Percentiles rank a stretch among this genome's conserved stretches.
Conservation (phyloP, 2,113 vertebrate species). For the Agelaius tricolor region DNA sequence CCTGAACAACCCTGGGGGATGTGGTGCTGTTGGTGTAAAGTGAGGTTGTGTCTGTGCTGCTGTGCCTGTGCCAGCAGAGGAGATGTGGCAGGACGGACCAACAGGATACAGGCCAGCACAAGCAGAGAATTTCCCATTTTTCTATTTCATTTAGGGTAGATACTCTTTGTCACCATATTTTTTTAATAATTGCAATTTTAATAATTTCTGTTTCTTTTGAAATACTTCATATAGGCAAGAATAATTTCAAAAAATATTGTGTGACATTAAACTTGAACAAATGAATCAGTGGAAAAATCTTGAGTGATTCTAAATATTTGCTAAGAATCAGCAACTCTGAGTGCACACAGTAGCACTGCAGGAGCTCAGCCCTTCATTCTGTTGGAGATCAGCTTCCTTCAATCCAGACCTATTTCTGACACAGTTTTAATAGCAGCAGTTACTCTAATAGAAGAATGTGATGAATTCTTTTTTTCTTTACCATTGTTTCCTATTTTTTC, state of each 20-base stretch:
- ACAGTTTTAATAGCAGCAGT: slow-evolving; percentile 24
- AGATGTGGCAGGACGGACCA: not conserved
- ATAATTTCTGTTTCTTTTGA: not conserved
- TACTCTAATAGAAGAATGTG: not conserved
- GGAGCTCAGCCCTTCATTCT: not conserved
- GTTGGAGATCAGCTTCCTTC: not conserved
- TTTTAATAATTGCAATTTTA: not conserved
- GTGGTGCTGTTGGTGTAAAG: not conserved
- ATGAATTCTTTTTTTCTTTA: not conserved
- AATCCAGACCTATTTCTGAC: slow-evolving; percentile 30
- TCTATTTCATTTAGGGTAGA: not conserved
- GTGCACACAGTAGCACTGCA: not conserved
- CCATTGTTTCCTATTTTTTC: slow-evolving; percentile 40
- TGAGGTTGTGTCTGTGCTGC: not conserved
- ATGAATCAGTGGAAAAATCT: not conserved
- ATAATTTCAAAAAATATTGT: not conserved
- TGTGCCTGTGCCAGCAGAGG: not conserved
- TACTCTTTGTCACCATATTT: not conserved
- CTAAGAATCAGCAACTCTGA: not conserved
- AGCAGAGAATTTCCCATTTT: not conserved
- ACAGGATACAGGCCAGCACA: not conserved
- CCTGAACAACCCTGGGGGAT: fast-evolving
- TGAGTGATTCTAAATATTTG: not conserved
- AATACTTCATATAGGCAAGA: not conserved
- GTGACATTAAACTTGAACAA: not conserved